Percentiles rank a stretch among this genome's conserved stretches.
Evolutionary conservation across 2,113 vertebrate species (phyloP).

Genomic region (Psammodynastes pulverulentus): DNA sequence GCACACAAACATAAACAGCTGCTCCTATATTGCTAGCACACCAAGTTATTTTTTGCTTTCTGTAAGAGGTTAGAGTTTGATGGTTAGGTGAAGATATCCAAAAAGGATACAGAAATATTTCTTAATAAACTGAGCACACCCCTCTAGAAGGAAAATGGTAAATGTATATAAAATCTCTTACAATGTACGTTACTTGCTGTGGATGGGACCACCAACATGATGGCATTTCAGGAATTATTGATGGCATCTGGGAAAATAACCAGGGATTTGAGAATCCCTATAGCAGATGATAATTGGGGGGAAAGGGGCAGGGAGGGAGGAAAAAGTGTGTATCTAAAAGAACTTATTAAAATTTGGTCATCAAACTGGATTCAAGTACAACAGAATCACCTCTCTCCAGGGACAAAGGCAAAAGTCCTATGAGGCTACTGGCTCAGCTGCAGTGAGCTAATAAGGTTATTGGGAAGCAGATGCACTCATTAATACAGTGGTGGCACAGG

Average conservation of each 20-base stretch:
- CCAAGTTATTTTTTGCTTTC: constrained; percentile 60
- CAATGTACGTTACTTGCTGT: constrained; percentile 70
- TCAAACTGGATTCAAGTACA: constrained; percentile 73
- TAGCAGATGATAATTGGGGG: constrained; percentile 49
- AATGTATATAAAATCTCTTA: constrained; percentile 57
- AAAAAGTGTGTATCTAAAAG: constrained; percentile 67
- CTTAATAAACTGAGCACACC: constrained; percentile 37
- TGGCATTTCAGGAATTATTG: constrained; percentile 75
- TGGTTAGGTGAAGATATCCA: constrained; percentile 54
- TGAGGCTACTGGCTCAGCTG: constrained; percentile 79
- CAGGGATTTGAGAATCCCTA: constrained; percentile 61
- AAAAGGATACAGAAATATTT: constrained; percentile 36
- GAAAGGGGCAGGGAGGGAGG: constrained; percentile 53
- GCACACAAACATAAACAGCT: constrained; percentile 26
- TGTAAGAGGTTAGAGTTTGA: constrained; percentile 44
- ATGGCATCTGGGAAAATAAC: constrained; percentile 71
- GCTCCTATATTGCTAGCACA: constrained; percentile 48
- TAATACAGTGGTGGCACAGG: constrained; percentile 81
- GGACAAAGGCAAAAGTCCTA: constrained; percentile 69
- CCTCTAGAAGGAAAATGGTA: constrained; percentile 33
- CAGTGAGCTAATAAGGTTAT: constrained; percentile 80
- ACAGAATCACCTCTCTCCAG: constrained; percentile 68
- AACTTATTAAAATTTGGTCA: constrained; percentile 77
- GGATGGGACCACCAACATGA: constrained; percentile 68
- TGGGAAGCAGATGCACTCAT: constrained; percentile 80